Conservation (phyloP, 2,888 invertebrate species). For the Drosophila pseudotakahashii region DNA sequence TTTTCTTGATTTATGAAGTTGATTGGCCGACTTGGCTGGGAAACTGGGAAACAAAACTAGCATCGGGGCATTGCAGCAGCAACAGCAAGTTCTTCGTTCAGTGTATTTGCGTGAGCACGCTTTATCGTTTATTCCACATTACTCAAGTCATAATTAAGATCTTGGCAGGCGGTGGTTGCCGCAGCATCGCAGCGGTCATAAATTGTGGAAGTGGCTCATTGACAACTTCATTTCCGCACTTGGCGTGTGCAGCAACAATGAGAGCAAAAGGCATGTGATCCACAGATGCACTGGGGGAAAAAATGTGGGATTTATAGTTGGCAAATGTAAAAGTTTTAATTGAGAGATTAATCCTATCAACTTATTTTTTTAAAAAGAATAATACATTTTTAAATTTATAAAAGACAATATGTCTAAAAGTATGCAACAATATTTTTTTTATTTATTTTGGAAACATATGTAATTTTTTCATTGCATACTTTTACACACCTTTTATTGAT, state of each 20-base stretch:
- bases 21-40: constrained; percentile 57
- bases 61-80: too few relatives aligned
- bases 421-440: too few relatives aligned
- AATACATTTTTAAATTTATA: too few relatives aligned
- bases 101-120: constrained; percentile 77
- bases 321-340: too few relatives aligned
- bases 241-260: constrained; percentile 50
- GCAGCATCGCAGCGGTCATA: constrained; percentile 66
- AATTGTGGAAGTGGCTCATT: constrained; percentile 79
- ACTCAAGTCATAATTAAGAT: constrained; percentile 78
- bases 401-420: too few relatives aligned
- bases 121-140: constrained; percentile 78
- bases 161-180: constrained; percentile 66
- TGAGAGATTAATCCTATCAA: too few relatives aligned
- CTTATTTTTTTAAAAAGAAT: too few relatives aligned
- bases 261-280: constrained; percentile 60
- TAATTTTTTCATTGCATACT: too few relatives aligned
- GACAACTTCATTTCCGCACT: constrained; percentile 79
- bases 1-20: constrained; percentile 66
- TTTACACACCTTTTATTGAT: too few relatives aligned
- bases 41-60: neutral
- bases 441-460: too few relatives aligned
- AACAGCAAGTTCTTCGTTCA: constrained; percentile 44
- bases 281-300: constrained; percentile 44
- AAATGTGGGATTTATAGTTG: neutral